A percentile compares a stretch with the other conserved stretches of the same genome.
Conservation (phyloP, 2,797 vertebrate species). For the Amblyraja radiata region DNA sequence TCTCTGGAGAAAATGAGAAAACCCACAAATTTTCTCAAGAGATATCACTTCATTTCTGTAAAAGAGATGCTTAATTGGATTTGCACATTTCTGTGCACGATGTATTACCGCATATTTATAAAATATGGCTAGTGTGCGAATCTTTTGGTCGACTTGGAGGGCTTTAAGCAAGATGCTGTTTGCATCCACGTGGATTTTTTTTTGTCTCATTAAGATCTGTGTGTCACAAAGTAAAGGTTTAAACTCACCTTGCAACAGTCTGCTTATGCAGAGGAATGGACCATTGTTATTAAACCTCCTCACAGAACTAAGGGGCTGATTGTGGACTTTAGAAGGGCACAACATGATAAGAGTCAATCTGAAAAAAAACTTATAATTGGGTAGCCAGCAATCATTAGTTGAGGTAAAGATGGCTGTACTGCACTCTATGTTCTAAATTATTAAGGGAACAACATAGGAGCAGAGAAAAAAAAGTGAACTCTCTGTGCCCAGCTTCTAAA, state of each 20-base stretch:
- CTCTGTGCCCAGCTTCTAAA: neutral
- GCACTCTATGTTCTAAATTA: slow-evolving; percentile 19
- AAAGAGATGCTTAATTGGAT: neutral
- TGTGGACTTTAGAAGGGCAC: too few species aligned
- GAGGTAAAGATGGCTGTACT: neutral
- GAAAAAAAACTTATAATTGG: slow-evolving; percentile 26
- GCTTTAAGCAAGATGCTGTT: neutral
- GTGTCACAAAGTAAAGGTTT: neutral
- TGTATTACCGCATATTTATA: neutral
- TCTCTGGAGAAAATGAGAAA: neutral
- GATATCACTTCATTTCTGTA: neutral
- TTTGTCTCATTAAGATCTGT: neutral
- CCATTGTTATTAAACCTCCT: neutral
- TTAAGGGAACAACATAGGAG: slow-evolving; percentile 11
- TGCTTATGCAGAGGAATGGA: neutral
- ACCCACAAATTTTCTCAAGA: neutral
- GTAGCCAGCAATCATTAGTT: neutral
- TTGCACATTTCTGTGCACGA: neutral
- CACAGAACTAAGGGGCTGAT: too few species aligned
- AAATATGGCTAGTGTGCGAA: neutral
- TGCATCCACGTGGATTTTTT: neutral
- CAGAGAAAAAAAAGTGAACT: slow-evolving; percentile 6
- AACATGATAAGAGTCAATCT: neutral
- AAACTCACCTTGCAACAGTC: neutral
- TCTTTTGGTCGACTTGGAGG: neutral